Percentiles rank a stretch among this genome's conserved stretches.
phyloP scores from a whole-genome alignment of 2,888 invertebrate species.

The Agrotis segetum region DNA sequence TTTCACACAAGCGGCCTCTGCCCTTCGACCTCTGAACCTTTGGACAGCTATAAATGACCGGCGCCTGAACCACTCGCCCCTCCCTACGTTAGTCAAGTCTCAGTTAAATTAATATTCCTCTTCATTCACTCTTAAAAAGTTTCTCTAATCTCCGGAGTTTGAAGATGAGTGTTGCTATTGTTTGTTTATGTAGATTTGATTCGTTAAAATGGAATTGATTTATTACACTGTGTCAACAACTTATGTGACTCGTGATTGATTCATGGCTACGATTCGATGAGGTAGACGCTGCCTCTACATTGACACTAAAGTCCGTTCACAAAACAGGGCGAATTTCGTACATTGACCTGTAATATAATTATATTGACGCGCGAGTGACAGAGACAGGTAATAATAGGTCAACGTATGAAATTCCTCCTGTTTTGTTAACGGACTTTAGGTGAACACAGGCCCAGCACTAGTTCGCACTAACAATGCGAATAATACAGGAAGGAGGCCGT shows the following conservation, averaged over 20 bases:
- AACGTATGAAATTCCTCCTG: too few relatives aligned
- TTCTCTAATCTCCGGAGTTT: slow-evolving; percentile 31
- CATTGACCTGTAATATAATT: too few relatives aligned
- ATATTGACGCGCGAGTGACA: too few relatives aligned
- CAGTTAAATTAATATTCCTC: slow-evolving; percentile 45
- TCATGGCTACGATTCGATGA: neutral
- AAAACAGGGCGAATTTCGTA: too few relatives aligned
- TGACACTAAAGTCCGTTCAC: neutral
- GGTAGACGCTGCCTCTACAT: neutral
- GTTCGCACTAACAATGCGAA: slow-evolving; percentile 1
- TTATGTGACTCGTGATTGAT: neutral
- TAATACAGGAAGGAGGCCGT: neutral
- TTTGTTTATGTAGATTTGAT: slow-evolving; percentile 17
- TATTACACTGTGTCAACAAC: neutral
- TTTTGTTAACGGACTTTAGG: too few relatives aligned
- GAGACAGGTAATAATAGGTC: too few relatives aligned
- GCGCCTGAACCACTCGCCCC: slow-evolving; percentile 15
- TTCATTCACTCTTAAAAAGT: slow-evolving; percentile 38
- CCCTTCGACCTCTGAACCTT: slow-evolving; percentile 34
- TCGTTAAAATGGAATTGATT: neutral
- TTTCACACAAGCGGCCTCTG: slow-evolving; percentile 36
- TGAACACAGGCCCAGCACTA: neutral
- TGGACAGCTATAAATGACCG: slow-evolving; percentile 58
- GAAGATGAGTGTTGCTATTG: slow-evolving; percentile 27
- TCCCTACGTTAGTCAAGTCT: slow-evolving; percentile 17